Percentiles rank a stretch among this genome's conserved stretches.
Conservation (phyloP, 2,888 invertebrate species). For the Acleris holmiana region DNA sequence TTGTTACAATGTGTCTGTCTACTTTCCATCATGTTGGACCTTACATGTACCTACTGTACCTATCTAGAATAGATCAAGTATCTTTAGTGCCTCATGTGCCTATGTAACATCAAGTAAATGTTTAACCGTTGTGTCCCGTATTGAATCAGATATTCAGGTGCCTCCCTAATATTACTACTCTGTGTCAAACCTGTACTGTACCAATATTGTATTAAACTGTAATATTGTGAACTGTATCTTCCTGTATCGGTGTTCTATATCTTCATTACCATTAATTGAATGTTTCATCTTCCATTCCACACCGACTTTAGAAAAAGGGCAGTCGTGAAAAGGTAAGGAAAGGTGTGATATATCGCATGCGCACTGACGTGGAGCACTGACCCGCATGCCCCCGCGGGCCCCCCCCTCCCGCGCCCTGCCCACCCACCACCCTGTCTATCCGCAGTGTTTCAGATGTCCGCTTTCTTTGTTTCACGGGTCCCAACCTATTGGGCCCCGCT, state of each 20-base stretch:
- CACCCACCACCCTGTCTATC: slow-evolving; percentile 52
- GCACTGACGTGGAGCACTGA: slow-evolving; percentile 66
- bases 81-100: neutral
- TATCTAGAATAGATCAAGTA: slow-evolving; percentile 2
- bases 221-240: slow-evolving; percentile 46
- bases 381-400: slow-evolving; percentile 70
- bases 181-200: slow-evolving; percentile 7
- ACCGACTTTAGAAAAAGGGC: slow-evolving; percentile 91
- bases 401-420: slow-evolving; percentile 40
- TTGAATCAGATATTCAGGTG: slow-evolving; percentile 1
- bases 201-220: slow-evolving; percentile 16
- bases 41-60: neutral
- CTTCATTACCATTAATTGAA: slow-evolving; percentile 80
- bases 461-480: slow-evolving; percentile 60
- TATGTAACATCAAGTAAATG: no score
- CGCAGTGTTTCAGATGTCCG: slow-evolving; percentile 57
- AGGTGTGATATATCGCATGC: slow-evolving; percentile 76
- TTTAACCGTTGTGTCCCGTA: slow-evolving; percentile 11
- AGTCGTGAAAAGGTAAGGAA: slow-evolving; percentile 93
- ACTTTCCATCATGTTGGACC: neutral
- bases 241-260: slow-evolving; percentile 61
- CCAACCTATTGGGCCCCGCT: slow-evolving; percentile 20
- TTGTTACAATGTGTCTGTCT: slow-evolving; percentile 2
- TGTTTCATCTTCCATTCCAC: slow-evolving; percentile 83
- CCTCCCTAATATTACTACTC: slow-evolving; percentile 7